These are phyloP conservation scores for Dreissena polymorpha DNA, from an alignment of 1,140 invertebrate genomes.

Conservation along the genomic window DNA sequence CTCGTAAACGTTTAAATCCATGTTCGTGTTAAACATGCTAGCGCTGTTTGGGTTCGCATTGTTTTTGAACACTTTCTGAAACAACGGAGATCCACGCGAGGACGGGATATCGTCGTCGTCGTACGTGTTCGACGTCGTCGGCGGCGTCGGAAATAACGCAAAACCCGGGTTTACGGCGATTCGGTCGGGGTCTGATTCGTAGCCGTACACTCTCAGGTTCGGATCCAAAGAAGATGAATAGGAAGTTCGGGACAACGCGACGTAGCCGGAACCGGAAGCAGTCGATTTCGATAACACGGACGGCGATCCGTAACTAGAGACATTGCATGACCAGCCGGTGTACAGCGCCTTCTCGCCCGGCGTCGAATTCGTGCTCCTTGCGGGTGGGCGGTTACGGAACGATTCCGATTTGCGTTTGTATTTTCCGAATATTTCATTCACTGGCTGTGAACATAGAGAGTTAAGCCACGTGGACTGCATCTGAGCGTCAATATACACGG, in stretches of 20 bases:
- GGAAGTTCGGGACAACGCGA: not conserved
- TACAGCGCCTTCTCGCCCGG: conserved; percentile 47
- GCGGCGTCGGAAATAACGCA: conserved; percentile 25
- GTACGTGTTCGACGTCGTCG: not conserved
- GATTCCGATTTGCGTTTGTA: conserved; percentile 49
- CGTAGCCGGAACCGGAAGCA: not conserved
- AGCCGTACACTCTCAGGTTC: conserved; percentile 12
- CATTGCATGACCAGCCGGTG: conserved; percentile 40
- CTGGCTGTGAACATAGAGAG: conserved; percentile 40
- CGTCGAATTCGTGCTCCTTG: conserved; percentile 11
- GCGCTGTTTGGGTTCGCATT: conserved; percentile 10
- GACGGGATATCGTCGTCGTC: conserved; percentile 19
- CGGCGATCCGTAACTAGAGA: conserved; percentile 23
- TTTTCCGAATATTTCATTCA: conserved; percentile 50
- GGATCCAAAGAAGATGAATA: conserved; percentile 1
- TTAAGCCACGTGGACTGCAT: conserved; percentile 37
- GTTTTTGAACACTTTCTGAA: conserved; percentile 44
- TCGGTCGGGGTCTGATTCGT: conserved; percentile 18
- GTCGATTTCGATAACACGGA: conserved; percentile 4
- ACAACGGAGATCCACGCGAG: conserved; percentile 15
- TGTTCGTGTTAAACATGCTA: not conserved
- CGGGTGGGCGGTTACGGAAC: not conserved
- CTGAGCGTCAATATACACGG: conserved; percentile 29
- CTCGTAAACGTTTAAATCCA: conserved; percentile 6
- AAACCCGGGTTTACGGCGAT: conserved; percentile 8